Base-by-base conservation (phyloP, 2,888 invertebrate species). In the Synergus japonicus region DNA sequence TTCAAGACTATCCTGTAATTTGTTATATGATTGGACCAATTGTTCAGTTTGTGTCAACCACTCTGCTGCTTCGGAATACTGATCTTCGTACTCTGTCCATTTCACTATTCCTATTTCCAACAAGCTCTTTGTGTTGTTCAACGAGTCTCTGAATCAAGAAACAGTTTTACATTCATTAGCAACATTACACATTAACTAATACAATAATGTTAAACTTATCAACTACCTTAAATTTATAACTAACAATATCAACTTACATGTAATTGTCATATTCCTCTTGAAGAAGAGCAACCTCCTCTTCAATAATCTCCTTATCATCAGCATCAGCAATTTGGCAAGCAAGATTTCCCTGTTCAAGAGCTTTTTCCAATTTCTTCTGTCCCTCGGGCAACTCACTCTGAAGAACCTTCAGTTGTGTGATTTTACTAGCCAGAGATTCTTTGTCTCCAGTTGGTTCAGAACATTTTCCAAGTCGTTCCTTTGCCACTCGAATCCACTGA, bases 11-110 rank as follows among this genome's bases (percentile, higher is more conserved):
- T 97, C 96, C 92, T 98, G 98, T 69, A 97, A 93, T 91, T 97
- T 97, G 87, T 97, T 97, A 91, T 96, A 98, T 4, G 96, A 95
- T 91, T 97, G 97, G n/a, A 98, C 97, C 86, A 97, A 92, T 84
- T 95, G 95, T 92, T 98, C 98, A 85, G 97, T 97, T 93, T 97
- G 96, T 46, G 95, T 96, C 88, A 98, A 93, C 98, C 98, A 98
- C 89, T 97, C 96, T 86, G 96, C 93, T 83, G 97, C 97, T 92
- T 97, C 97, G 88, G 96, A 96, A 91, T 97, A 97, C 89, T 97
- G 97, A 92, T 97, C 97, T 93, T 98, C 97, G 90, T 98, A 98
- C 92, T 98, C 98, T 0, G 97, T 97, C 98, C 98, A 98, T 91
- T 97, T 97, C 0, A 97, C 97, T 89, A 98, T 97, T 87, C 97